Conservation (phyloP, 1,140 invertebrate genomes). For the Ostrea edulis region DNA sequence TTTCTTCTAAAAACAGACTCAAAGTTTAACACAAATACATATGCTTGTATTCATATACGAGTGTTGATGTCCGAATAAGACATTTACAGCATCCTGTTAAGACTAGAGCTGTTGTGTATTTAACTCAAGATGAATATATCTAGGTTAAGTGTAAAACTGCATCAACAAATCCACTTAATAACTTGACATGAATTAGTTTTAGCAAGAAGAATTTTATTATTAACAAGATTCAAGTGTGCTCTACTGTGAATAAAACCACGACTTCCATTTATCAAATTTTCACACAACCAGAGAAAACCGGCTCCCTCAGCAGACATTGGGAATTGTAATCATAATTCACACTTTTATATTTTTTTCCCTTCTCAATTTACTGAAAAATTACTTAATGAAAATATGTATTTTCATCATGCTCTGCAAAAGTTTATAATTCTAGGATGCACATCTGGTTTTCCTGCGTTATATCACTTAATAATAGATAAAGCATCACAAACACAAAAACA, state of each 20-base stretch:
- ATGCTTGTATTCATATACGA: neutral
- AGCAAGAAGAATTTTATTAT: neutral
- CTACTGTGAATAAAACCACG: neutral
- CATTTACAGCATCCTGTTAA: neutral
- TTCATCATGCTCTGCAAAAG: neutral
- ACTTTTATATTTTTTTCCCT: too few species aligned
- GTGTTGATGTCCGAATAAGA: neutral
- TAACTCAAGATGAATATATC: slow-evolving; percentile 7
- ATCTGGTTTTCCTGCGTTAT: neutral
- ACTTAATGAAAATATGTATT: neutral
- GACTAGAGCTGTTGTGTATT: neutral
- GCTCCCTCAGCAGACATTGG: neutral
- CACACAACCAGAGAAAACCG: too few species aligned
- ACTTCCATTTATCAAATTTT: too few species aligned
- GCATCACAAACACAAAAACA: neutral
- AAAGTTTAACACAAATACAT: neutral
- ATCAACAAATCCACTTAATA: neutral
- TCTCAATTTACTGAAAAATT: too few species aligned
- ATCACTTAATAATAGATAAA: slow-evolving; percentile 7
- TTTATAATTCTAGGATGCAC: neutral
- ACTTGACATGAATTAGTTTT: neutral
- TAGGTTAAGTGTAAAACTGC: slow-evolving; percentile 14
- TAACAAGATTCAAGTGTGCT: neutral
- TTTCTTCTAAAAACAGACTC: neutral
- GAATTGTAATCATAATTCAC: too few species aligned